Conservation (phyloP, 1,140 invertebrate species). For the Archivesica marissinica region DNA sequence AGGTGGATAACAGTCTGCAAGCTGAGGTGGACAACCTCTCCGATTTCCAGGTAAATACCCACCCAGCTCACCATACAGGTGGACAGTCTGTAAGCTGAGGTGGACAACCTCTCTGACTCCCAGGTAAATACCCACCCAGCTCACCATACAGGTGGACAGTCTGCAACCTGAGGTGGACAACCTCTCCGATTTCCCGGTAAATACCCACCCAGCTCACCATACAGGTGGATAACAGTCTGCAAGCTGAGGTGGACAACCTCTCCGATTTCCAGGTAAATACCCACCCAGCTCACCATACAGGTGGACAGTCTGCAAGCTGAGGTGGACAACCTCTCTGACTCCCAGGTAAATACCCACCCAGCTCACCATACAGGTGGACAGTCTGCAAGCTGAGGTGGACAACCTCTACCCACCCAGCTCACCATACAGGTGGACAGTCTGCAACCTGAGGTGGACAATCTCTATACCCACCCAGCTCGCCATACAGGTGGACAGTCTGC, state of each 20-base stretch:
- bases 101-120: too few species aligned
- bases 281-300: conserved; percentile 76
- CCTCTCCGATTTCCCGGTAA: too few species aligned
- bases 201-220: conserved; percentile 73
- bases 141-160: too few species aligned
- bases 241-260: conserved; percentile 76
- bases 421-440: conserved; percentile 78
- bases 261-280: conserved; percentile 82
- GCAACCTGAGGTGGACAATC: conserved; percentile 76
- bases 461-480: conserved; percentile 77
- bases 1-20: conserved; percentile 78
- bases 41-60: conserved; percentile 77
- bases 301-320: conserved; percentile 77
- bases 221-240: conserved; percentile 78
- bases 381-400: too few species aligned
- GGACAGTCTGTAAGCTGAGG: too few species aligned
- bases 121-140: too few species aligned
- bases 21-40: conserved; percentile 77
- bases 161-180: too few species aligned
- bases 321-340: conserved; percentile 77
- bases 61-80: too few species aligned
- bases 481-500: conserved; percentile 77
- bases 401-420: conserved; percentile 72
- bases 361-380: too few species aligned
- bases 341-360: conserved; percentile 76